Base-by-base conservation (phyloP, 2,113 vertebrate species). In the Scomber scombrus region DNA sequence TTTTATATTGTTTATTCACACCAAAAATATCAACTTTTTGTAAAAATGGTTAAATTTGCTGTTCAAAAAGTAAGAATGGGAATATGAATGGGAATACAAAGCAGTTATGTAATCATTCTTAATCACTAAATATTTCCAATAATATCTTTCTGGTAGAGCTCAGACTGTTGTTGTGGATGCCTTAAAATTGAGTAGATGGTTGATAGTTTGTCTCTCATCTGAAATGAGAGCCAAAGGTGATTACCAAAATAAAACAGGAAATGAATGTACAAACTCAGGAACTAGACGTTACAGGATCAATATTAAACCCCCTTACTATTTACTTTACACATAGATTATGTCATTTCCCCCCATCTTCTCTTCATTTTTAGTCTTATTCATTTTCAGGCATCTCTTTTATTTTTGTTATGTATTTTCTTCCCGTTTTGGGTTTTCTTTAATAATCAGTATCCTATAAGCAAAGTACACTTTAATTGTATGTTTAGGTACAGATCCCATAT, bases 341-440 rank as follows among this genome's bases (percentile, higher is more conserved):
- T 46, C 23, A 11, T 23, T 47, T 34, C 6, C 88, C 90, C n/a
- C n/a, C n/a, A n/a, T n/a, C 89, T 92, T 71, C 14, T 69, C 71
- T 2, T 0, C 3, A 56, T 73, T 86, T 78, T 74, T 51, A 15
- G 31, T 71, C 46, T 69, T 21, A 46, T 47, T 58, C 46, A 47
- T 60, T 88, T 88, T 81, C 34, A 69, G 13, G 34, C 19, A 71
- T 46, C 43, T 45, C 40, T 75, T 72, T 69, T 40, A 72, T 67
- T 90, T 91, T 88, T 86, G 78, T 66, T 85, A 55, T 88, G 47
- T 10, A 80, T 70, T 88, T 88, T 21, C 75, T 88, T 83, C 73
- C 66, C 15, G 1, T 81, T 75, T 72, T 70, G 0, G 50, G 1
- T 49, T 11, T 23, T 54, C 12, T 40, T 63, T 47, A n/a, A 45